A percentile compares a stretch with the other conserved stretches of the same genome.
These are phyloP conservation scores for Acrocephalus kingi DNA, from an alignment of 2,113 vertebrate genomes.

Conservation along the genomic window DNA sequence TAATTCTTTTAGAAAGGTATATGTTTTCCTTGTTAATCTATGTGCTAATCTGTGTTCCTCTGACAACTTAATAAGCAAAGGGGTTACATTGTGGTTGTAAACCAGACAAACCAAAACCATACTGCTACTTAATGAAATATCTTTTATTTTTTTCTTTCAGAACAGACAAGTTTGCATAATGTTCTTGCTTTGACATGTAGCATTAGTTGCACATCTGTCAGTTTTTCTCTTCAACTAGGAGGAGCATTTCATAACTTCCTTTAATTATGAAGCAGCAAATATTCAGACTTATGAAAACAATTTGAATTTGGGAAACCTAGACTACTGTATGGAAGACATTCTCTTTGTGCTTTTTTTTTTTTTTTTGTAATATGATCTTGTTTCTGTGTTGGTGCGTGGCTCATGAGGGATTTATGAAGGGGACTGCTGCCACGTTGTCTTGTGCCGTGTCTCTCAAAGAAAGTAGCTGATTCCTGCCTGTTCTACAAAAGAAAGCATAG, in stretches of 20 bases:
- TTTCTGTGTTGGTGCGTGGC: not conserved
- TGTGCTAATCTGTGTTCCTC: slow-evolving; percentile 28
- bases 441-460: not conserved
- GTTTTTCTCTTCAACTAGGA: not conserved
- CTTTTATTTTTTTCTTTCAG: not conserved
- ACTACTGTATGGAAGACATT: not conserved
- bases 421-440: not conserved
- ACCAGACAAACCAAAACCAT: slow-evolving; percentile 31
- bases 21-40: slow-evolving; percentile 39
- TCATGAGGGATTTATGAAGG: not conserved
- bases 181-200: not conserved
- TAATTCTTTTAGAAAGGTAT: slow-evolving; percentile 41
- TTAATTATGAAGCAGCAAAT: not conserved
- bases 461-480: not conserved
- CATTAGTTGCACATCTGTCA: slow-evolving; percentile 15
- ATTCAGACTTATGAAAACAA: not conserved
- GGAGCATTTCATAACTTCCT: not conserved
- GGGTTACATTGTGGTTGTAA: not conserved
- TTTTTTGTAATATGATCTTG: not conserved
- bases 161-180: not conserved
- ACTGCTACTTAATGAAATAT: not conserved
- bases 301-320: not conserved
- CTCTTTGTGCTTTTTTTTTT: not conserved
- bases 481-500: not conserved
- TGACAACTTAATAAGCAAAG: slow-evolving; percentile 1